Evolutionary conservation across 2,797 vertebrate genomes (phyloP).

Genomic region (Lagocephalus sceleratus): DNA sequence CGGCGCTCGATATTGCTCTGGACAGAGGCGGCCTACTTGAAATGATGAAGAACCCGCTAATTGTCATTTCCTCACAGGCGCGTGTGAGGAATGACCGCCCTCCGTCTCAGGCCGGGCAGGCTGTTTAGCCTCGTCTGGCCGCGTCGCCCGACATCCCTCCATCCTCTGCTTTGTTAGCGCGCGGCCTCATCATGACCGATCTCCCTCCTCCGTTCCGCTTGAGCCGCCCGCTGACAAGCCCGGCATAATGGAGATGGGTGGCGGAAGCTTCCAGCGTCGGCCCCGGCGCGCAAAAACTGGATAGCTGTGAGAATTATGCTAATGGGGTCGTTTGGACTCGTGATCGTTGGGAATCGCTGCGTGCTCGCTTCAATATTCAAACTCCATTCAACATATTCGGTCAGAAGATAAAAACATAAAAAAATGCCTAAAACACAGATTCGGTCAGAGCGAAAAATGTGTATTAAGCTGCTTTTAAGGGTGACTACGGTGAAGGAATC

Average conservation of each 20-base stretch:
- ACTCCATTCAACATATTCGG: no score
- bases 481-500: no score
- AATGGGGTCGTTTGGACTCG: constrained; percentile 61
- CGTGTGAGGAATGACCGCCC: constrained; percentile 13
- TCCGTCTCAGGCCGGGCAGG: constrained; percentile 13
- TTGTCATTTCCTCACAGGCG: constrained; percentile 22
- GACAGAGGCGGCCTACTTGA: constrained; percentile 21
- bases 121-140: constrained; percentile 33
- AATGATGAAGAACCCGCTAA: constrained; percentile 33
- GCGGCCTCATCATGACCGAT: constrained; percentile 54
- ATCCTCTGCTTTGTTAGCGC: constrained; percentile 39
- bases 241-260: constrained; percentile 55
- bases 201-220: constrained; percentile 48
- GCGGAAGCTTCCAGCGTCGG: constrained; percentile 27
- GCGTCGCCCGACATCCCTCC: constrained; percentile 39
- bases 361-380: not conserved
- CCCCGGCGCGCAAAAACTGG: constrained; percentile 32
- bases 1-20: constrained; percentile 22
- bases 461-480: no score
- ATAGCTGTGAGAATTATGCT: constrained; percentile 52
- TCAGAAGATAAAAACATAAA: no score
- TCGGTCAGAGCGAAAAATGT: no score
- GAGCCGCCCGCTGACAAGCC: constrained; percentile 48
- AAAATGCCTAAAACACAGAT: no score
- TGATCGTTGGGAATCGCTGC: constrained; percentile 46